Percentiles rank a stretch among this genome's conserved stretches.
phyloP scores from a whole-genome alignment of 2,888 invertebrate species.

The Apodemia mormo region DNA sequence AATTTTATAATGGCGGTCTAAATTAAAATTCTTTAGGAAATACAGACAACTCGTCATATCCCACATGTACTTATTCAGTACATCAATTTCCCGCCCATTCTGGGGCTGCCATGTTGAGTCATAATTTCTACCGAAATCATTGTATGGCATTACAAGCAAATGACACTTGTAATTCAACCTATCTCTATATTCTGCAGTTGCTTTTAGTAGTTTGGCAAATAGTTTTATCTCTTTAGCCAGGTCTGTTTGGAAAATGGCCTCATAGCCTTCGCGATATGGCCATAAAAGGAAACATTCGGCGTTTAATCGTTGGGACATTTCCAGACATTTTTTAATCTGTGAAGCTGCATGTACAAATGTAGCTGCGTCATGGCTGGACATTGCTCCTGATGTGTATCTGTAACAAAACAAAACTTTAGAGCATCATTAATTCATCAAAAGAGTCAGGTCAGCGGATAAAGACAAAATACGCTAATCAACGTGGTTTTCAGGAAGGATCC shows the following conservation, averaged over 20 bases:
- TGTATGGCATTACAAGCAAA: constrained; percentile 79
- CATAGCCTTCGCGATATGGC: constrained; percentile 83
- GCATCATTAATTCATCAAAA: background rate
- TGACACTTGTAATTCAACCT: constrained; percentile 83
- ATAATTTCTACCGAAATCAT: constrained; percentile 42
- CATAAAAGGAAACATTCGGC: constrained; percentile 84
- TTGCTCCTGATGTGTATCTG: constrained; percentile 83
- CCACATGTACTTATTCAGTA: constrained; percentile 81
- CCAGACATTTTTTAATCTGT: constrained; percentile 83
- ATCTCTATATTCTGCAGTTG: constrained; percentile 84
- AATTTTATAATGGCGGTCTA: constrained; percentile 84
- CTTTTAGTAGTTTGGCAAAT: constrained; percentile 82
- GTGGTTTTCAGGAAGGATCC: too few relatives aligned
- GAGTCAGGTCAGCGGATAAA: too few relatives aligned
- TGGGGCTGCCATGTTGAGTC: constrained; percentile 46
- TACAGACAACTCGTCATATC: constrained; percentile 84
- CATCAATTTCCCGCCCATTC: constrained; percentile 52
- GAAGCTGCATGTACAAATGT: constrained; percentile 82
- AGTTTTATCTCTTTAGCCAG: constrained; percentile 82
- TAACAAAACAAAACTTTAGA: background rate
- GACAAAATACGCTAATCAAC: too few relatives aligned
- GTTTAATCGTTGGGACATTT: constrained; percentile 81
- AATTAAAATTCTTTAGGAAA: constrained; percentile 81
- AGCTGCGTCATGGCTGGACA: constrained; percentile 82
- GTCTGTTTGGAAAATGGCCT: constrained; percentile 81